These are phyloP conservation scores for Drosophila auraria DNA, from an alignment of 1,140 invertebrate species.

Conservation along the genomic window DNA sequence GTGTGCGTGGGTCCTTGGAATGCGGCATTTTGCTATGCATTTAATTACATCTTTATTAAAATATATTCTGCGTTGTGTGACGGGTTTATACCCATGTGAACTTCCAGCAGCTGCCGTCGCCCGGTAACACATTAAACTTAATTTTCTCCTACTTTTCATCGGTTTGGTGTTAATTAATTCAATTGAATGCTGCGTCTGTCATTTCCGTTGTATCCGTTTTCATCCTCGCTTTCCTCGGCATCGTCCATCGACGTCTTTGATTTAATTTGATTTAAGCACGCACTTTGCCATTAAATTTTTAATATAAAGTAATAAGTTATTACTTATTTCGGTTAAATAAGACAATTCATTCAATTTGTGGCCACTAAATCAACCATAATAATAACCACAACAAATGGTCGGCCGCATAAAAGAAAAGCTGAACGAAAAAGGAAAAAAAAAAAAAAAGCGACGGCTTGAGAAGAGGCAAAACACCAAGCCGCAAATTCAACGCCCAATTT, in stretches of 20 bases:
- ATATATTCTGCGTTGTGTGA: slow-evolving; percentile 72
- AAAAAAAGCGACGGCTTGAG: slow-evolving; percentile 6
- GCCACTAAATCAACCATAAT: slow-evolving; percentile 83
- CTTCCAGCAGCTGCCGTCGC: slow-evolving; percentile 1
- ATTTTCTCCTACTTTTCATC: slow-evolving; percentile 45
- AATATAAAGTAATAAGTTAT: slow-evolving; percentile 73
- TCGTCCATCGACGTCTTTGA: slow-evolving; percentile 36
- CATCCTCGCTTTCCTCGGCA: slow-evolving; percentile 1
- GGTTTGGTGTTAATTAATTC: slow-evolving; percentile 78
- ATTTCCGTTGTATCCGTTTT: slow-evolving; percentile 53
- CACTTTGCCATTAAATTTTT: slow-evolving; percentile 77
- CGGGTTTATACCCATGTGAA: slow-evolving; percentile 37
- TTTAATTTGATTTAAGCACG: slow-evolving; percentile 79
- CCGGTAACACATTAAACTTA: slow-evolving; percentile 31
- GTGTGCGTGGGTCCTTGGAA: slow-evolving; percentile 9
- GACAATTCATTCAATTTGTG: slow-evolving; percentile 83
- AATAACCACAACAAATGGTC: slow-evolving; percentile 81
- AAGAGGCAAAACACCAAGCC: slow-evolving; percentile 66
- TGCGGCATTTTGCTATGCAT: slow-evolving; percentile 56
- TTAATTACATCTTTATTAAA: slow-evolving; percentile 83
- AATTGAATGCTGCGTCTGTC: slow-evolving; percentile 72
- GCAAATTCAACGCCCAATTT: slow-evolving; percentile 83
- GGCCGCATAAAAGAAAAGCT: slow-evolving; percentile 39
- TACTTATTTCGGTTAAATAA: slow-evolving; percentile 81
- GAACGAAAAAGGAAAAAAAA: slow-evolving; percentile 7